These are phyloP conservation scores for Mimumesa dahlbomi DNA, from an alignment of 2,888 invertebrate species.

Conservation along the genomic window DNA sequence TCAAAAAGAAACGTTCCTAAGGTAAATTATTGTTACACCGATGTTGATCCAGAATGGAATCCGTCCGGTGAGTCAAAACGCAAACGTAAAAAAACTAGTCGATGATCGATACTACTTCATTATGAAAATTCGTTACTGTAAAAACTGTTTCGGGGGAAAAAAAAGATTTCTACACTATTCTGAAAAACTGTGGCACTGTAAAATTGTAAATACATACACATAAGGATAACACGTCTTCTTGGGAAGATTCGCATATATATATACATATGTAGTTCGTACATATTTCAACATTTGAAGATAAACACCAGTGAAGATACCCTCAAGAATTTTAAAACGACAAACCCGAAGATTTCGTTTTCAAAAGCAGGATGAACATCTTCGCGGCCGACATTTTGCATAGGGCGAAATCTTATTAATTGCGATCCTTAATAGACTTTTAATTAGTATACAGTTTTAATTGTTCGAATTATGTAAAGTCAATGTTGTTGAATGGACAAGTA, in stretches of 20 bases:
- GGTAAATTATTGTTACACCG: conserved; percentile 75
- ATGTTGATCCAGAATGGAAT: conserved; percentile 75
- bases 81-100: conserved; percentile 72
- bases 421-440: no score
- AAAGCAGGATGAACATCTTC: no score
- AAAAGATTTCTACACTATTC: conserved; percentile 27
- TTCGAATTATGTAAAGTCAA: no score
- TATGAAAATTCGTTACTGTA: conserved; percentile 50
- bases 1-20: conserved; percentile 75
- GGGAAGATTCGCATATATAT: conserved; percentile 39
- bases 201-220: conserved; percentile 58
- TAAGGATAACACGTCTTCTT: conserved; percentile 13
- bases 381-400: no score
- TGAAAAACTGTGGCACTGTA: conserved; percentile 46
- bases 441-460: no score
- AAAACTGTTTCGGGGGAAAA: conserved; percentile 21
- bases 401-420: no score
- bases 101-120: conserved; percentile 70
- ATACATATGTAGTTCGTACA: conserved; percentile 9
- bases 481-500: no score
- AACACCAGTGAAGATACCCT: conserved; percentile 35
- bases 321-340: neutral
- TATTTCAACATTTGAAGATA: conserved; percentile 45
- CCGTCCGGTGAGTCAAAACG: conserved; percentile 72
- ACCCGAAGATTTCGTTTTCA: conserved; percentile 28